phyloP scores from a whole-genome alignment of 2,888 invertebrate genomes.

The Stenoptilia bipunctidactyla region DNA sequence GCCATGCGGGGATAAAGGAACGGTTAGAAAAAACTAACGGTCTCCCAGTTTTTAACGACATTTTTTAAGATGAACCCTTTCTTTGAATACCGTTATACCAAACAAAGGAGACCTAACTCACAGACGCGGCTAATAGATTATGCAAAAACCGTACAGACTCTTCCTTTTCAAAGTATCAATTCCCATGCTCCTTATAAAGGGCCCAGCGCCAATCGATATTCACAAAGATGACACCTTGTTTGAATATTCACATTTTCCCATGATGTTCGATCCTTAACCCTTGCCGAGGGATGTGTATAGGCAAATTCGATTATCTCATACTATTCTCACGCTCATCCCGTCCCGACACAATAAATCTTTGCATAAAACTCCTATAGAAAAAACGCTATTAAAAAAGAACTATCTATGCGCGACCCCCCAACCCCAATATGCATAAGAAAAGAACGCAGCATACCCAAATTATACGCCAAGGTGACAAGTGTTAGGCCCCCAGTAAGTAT shows the following conservation, averaged over 20 bases:
- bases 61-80: slow-evolving; percentile 49
- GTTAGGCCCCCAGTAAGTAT: slow-evolving; percentile 38
- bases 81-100: slow-evolving; percentile 46
- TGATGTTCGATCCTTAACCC: slow-evolving; percentile 53
- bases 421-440: slow-evolving; percentile 60
- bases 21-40: slow-evolving; percentile 46
- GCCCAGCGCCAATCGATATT: slow-evolving; percentile 67
- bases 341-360: slow-evolving; percentile 61
- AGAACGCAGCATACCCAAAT: slow-evolving; percentile 56
- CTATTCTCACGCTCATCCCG: slow-evolving; percentile 68
- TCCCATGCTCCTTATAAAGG: slow-evolving; percentile 58
- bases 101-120: slow-evolving; percentile 33
- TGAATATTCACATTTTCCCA: slow-evolving; percentile 69
- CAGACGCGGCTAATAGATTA: slow-evolving; percentile 55
- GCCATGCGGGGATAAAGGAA: slow-evolving; percentile 20
- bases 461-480: slow-evolving; percentile 67
- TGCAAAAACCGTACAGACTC: slow-evolving; percentile 59
- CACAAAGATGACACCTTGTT: slow-evolving; percentile 70
- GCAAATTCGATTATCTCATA: slow-evolving; percentile 69
- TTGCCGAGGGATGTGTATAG: slow-evolving; percentile 55
- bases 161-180: slow-evolving; percentile 65
- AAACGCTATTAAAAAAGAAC: slow-evolving; percentile 63
- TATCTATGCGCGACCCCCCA: slow-evolving; percentile 57
- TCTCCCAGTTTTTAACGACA: slow-evolving; percentile 44
- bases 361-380: slow-evolving; percentile 59